Base-by-base conservation (phyloP, 2,113 vertebrate species). In the Cricetomys ansorgei region DNA sequence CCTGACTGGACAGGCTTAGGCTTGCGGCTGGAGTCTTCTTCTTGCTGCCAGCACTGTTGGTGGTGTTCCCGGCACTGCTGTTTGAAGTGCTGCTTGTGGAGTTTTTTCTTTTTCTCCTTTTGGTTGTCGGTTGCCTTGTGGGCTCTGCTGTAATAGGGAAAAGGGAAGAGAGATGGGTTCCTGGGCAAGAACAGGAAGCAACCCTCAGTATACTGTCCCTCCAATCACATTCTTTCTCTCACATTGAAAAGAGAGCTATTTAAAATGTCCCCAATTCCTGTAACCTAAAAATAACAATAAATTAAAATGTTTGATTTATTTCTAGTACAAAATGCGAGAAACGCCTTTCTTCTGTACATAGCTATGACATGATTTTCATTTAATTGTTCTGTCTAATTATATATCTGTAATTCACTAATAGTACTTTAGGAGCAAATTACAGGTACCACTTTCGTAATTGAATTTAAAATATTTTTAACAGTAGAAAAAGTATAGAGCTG, bases 31-130 rank as follows among this genome's bases (percentile, higher is more conserved):
- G 98, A 72, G 99, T 99, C 98, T 99, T 99, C 96, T 99, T 99
- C 99, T 99, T 99, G 98, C 99, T 98, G 89, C 98, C 98, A 1
- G 98, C 96, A 62, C 98, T 99, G 89, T 99, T 99, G 87, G 99
- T 95, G 0, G 98, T 98, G 98, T 99, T 99, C 84, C 99, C 99
- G 21, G 99, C 99, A 90, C 99, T 99, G 98, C 99, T 99, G 98
- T 99, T 99, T 97, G 99, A 99, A 57, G 99, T 99, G 98, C 99
- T 99, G 99, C 99, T 99, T 72, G 99, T 99, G 0, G 99, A 99
- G 98, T 99, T 99, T 99, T 99, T 99, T 98, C 99, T 99, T 99
- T 99, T 99, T 96, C 99, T 99, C 98, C 99, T 98, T 98, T 99
- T 99, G 69, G 99, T 99, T 93, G 99, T 99, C 0, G 99, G 99